Evolutionary conservation across 1,140 invertebrate genomes (phyloP), one percentile per base, ranked within the genome.

Genomic region (Chelonus insularis): DNA sequence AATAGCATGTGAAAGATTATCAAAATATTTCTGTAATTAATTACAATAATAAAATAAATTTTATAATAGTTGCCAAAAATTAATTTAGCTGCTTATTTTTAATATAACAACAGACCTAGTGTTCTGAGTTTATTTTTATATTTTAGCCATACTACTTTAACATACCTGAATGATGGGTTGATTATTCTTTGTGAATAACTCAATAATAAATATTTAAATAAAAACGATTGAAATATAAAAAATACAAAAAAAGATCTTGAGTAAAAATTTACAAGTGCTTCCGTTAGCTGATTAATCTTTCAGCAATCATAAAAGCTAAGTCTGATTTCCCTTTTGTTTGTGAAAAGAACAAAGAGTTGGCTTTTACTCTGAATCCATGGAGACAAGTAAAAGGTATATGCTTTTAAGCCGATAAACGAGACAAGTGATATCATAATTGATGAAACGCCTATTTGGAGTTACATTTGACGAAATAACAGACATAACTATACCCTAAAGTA

Each of bases 251-350:
- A 52, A 50, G 25, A 1, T 52, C n/a, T 52, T 34, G 25, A n/a
- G 12, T 52, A 18, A 16, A 36, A 52, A 29, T 32, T 14, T 32
- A 18, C 11, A 29, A 48, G 45, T 25, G 45, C 20, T 20, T 48
- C 11, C n/a, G 23, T 48, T 43, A 58, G 25, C 32, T 50, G 57
- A 60, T 60, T 51, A 60, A 60, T 60, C 29, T 60, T 60, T 60
- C 32, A 60, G 57, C 43, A 60, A 47, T 58, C 43, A 29, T 52
- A 60, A 60, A 51, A 60, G 57, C 57, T 36, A 14, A 47, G 16
- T 37, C 45, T 58, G 43, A 36, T 48, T 11, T 45, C 8, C 41
- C 39, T 43, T 21, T 43, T 18, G 4, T 43, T 41, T 45, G 21
- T 50, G 7, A 11, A 23, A n/a, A n/a, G 37, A 14, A 43, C 12